A percentile compares a stretch with the other conserved stretches of the same genome.
Evolutionary conservation across 2,888 invertebrate species (phyloP).

Genomic region (Epinotia ramella): DNA sequence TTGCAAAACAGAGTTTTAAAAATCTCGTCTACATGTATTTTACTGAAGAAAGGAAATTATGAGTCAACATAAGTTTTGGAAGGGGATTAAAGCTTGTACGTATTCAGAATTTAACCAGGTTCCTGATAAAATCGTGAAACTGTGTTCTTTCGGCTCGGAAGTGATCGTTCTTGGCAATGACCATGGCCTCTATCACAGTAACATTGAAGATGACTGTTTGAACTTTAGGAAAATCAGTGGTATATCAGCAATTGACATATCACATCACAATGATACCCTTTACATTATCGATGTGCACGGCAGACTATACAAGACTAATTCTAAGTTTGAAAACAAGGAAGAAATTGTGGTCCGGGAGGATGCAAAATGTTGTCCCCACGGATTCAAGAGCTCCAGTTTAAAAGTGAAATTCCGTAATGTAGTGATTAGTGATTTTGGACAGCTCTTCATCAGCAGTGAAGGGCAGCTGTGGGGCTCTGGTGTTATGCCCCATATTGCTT

Average conservation of each 20-base stretch:
- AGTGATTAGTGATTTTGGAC: slow-evolving; percentile 86
- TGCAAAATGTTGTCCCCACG: slow-evolving; percentile 87
- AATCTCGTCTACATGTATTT: slow-evolving; percentile 58
- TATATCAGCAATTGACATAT: slow-evolving; percentile 87
- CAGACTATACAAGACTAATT: slow-evolving; percentile 84
- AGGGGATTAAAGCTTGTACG: slow-evolving; percentile 71
- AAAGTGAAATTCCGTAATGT: slow-evolving; percentile 87
- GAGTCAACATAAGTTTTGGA: slow-evolving; percentile 82
- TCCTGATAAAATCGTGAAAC: slow-evolving; percentile 79
- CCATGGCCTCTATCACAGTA: slow-evolving; percentile 78
- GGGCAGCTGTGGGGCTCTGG: slow-evolving; percentile 90
- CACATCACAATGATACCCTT: slow-evolving; percentile 85
- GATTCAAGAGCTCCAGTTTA: slow-evolving; percentile 86
- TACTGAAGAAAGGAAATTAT: slow-evolving; percentile 65
- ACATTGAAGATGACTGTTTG: slow-evolving; percentile 70
- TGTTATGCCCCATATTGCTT: slow-evolving; percentile 87
- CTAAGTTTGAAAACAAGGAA: slow-evolving; percentile 83
- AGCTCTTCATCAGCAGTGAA: slow-evolving; percentile 87
- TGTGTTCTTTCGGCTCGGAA: slow-evolving; percentile 71
- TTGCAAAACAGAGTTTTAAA: slow-evolving; percentile 48
- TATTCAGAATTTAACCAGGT: slow-evolving; percentile 69
- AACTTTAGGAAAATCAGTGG: slow-evolving; percentile 79
- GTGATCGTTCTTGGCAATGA: slow-evolving; percentile 78
- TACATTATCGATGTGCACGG: slow-evolving; percentile 87
- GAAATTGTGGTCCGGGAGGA: slow-evolving; percentile 88